Base-by-base conservation (phyloP, 23 tunicate genomes). In the Diplosoma virens region DNA sequence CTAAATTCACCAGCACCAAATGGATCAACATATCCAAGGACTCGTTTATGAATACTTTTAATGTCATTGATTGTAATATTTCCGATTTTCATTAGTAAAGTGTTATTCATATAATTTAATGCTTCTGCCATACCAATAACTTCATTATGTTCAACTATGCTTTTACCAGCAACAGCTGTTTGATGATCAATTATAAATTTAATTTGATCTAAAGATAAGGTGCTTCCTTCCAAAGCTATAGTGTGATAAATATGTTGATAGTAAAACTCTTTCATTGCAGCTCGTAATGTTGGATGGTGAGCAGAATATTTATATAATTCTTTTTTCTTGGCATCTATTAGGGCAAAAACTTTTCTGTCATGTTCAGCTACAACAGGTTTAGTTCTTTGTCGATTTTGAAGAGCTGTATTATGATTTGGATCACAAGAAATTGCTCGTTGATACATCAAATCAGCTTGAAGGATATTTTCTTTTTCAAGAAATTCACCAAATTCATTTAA, bases 211-310 rank as follows among this genome's bases (percentile, higher is more conserved):
- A 93, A 22, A 0, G 98, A 52, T 64, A 93, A 18, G 35, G 89
- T 81, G 41, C 87, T 93, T 2, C 98, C 98, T 67, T 93, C 98
- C 36, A 93, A 45, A 0, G 98, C 98, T 20, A 93, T 81, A 17
- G 98, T 93, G 67, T 93, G 98, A 36, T 86, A 93, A 23, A 93
- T 79, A 58, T 86, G 93, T 29, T 87, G 85, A 37, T 93, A 93
- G 53, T 93, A 93, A 73, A 82, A 86, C 65, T 93, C 98, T 55
- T 86, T 93, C 93, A 93, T 86, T 2, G 93, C 89, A 17, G 76
- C 76, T 72, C 93, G 32, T 50, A 93, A 73, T 0, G 77, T 78
- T 26, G 90, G 82, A 33, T 82, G 81, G 32, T 93, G 94, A 3
- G 98, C 64, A 36, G 98, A 90, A 61, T 86, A 93, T 56, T 82